Conservation (phyloP, 2,113 vertebrate genomes). For the Oreocharis arfaki region DNA sequence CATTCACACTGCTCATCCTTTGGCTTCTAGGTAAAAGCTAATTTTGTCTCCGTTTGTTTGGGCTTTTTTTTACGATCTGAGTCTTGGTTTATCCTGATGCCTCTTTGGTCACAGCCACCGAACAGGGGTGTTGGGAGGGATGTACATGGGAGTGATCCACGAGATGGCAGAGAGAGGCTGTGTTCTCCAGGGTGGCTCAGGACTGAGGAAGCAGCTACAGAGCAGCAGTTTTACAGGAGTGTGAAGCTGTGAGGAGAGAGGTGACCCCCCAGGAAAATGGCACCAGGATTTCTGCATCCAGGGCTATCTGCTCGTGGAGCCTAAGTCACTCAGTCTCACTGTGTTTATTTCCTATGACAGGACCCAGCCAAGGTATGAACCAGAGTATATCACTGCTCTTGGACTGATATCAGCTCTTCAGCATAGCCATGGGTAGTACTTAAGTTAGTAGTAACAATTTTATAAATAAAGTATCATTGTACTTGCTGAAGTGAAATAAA, state of each 20-base stretch:
- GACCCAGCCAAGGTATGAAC: neutral
- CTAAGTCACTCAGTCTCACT: neutral
- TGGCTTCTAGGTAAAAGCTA: neutral
- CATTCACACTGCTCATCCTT: neutral
- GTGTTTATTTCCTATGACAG: neutral
- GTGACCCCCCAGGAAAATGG: neutral
- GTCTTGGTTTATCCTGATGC: neutral
- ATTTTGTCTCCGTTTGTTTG: neutral
- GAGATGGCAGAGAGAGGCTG: neutral
- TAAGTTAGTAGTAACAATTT: slow-evolving; percentile 14
- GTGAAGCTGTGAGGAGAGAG: neutral
- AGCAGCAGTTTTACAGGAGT: neutral
- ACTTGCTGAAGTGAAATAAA: neutral
- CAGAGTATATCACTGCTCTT: neutral
- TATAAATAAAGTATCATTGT: neutral
- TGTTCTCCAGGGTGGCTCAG: neutral
- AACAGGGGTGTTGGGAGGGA: neutral
- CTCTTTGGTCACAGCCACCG: neutral
- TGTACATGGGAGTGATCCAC: neutral
- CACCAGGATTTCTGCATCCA: neutral
- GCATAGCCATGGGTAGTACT: neutral
- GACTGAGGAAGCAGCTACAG: neutral
- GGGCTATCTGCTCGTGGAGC: accelerated
- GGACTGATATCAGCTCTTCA: neutral
- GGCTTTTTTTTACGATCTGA: neutral